Conservation (phyloP, 2,797 vertebrate species). For the Neosalanx taihuensis region DNA sequence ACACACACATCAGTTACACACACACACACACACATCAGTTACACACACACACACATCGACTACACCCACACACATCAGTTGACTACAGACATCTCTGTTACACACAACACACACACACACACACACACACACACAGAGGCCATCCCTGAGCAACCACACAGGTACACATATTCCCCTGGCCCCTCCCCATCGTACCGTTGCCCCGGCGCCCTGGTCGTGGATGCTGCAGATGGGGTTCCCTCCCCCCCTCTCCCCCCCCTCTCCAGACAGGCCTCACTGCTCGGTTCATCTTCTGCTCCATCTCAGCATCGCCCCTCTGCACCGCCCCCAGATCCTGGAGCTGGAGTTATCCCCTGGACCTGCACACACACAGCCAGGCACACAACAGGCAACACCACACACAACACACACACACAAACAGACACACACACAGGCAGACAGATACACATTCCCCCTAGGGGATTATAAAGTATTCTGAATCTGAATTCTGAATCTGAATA, state of each 20-base stretch:
- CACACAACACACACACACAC: accelerated
- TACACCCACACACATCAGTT: neutral
- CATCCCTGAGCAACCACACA: too few relatives aligned
- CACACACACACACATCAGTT: too few relatives aligned
- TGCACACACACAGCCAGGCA: conserved; percentile 37
- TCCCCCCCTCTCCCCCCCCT: conserved; percentile 22
- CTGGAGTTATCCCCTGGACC: conserved; percentile 89
- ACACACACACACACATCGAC: neutral
- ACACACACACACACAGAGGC: accelerated
- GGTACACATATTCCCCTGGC: too few relatives aligned
- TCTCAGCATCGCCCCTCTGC: conserved; percentile 90
- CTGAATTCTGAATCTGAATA: too few relatives aligned
- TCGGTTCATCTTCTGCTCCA: conserved; percentile 96
- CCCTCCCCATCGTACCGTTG: conserved; percentile 74
- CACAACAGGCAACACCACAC: neutral
- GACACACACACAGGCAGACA: too few relatives aligned
- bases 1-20: too few relatives aligned
- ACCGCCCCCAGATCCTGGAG: conserved; percentile 86
- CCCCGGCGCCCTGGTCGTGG: conserved; percentile 94
- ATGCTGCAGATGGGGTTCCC: conserved; percentile 90
- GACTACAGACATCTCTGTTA: neutral
- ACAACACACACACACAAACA: neutral
- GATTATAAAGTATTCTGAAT: too few relatives aligned
- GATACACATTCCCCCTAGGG: too few relatives aligned
- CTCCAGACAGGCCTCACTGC: conserved; percentile 89